Evolutionary conservation across 2,113 vertebrate species (phyloP).

Genomic region (Lophius piscatorius): DNA sequence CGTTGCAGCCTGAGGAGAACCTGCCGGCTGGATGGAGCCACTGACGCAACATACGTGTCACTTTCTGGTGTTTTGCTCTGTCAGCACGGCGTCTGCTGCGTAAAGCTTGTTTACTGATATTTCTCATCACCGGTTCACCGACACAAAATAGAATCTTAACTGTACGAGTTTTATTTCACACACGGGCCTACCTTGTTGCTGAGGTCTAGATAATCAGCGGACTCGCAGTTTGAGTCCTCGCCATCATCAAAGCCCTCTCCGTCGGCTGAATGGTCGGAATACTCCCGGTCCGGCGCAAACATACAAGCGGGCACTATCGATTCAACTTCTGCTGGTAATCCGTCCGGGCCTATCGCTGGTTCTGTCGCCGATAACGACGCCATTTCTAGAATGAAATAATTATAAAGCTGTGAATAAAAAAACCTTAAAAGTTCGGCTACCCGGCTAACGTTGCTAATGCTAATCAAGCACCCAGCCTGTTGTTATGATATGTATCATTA

Average conservation of each 20-base stretch:
- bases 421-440: background rate
- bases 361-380: conserved; percentile 69
- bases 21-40: conserved; percentile 31
- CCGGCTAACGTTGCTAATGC: conserved; percentile 29
- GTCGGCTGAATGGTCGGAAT: conserved; percentile 66
- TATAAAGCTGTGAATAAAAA: background rate
- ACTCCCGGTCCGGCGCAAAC: conserved; percentile 87
- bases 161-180: background rate
- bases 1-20: background rate
- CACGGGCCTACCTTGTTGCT: conserved; percentile 89
- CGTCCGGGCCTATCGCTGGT: conserved; percentile 50
- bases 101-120: too few relatives aligned
- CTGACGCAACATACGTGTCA: conserved; percentile 66
- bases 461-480: conserved; percentile 32
- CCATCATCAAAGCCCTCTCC: conserved; percentile 62
- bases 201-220: conserved; percentile 84
- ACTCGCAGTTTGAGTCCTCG: conserved; percentile 80
- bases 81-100: background rate
- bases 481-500: background rate
- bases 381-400: conserved; percentile 62
- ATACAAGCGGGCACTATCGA: conserved; percentile 88
- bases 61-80: conserved; percentile 29
- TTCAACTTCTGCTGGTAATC: conserved; percentile 63
- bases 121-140: background rate
- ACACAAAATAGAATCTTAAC: fast-evolving